A percentile compares a stretch with the other conserved stretches of the same genome.
Evolutionary conservation across 2,113 vertebrate species (phyloP).

Genomic region (Polyodon spathula): DNA sequence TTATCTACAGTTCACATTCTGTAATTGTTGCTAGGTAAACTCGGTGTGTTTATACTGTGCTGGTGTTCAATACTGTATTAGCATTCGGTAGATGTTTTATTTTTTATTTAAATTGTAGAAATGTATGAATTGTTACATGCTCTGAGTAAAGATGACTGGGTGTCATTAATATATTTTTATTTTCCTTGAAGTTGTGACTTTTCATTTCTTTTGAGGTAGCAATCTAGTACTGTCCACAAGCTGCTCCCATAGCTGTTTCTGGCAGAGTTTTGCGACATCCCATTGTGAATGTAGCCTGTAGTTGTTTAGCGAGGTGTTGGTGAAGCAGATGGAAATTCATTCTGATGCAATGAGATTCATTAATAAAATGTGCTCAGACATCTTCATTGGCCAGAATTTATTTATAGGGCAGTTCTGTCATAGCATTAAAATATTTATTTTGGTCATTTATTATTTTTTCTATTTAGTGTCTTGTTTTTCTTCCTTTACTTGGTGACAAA

Average conservation of each 20-base stretch:
- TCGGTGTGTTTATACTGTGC: too few species aligned
- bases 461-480: background rate
- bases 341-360: background rate
- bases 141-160: too few species aligned
- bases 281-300: background rate
- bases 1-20: too few species aligned
- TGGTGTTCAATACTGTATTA: too few species aligned
- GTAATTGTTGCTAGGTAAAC: too few species aligned
- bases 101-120: too few species aligned
- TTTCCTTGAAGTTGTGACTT: background rate
- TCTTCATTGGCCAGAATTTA: background rate
- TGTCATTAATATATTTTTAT: too few species aligned
- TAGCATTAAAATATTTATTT: too few species aligned
- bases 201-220: background rate
- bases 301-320: background rate
- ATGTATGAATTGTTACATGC: too few species aligned
- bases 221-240: background rate
- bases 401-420: too few species aligned
- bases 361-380: background rate
- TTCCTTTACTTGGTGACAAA: background rate
- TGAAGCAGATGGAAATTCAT: background rate
- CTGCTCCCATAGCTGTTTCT: background rate
- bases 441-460: background rate
- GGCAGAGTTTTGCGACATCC: background rate
- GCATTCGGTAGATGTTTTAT: too few species aligned